phyloP scores from a whole-genome alignment of 2,888 invertebrate genomes.

The Polydrusus cervinus region DNA sequence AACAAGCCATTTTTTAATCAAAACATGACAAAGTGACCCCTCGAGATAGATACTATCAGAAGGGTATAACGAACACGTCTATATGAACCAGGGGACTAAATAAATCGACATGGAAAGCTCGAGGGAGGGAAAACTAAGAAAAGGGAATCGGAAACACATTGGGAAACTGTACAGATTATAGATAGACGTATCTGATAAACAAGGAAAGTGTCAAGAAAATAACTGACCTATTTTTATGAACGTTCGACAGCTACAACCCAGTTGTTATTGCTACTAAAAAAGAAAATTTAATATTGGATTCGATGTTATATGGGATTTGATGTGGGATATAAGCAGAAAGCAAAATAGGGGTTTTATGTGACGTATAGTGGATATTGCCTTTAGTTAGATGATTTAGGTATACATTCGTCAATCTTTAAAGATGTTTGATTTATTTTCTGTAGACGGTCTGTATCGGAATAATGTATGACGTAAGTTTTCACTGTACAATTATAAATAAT shows the following conservation, averaged over 20 bases:
- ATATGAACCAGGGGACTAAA: constrained; percentile 35
- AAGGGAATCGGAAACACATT: constrained; percentile 36
- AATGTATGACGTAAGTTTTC: too few species aligned
- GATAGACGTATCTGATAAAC: constrained; percentile 44
- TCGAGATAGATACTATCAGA: constrained; percentile 29
- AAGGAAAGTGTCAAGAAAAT: constrained; percentile 48
- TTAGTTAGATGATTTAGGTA: constrained; percentile 26
- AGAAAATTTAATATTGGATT: constrained; percentile 49
- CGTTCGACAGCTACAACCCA: constrained; percentile 44
- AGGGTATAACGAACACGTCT: constrained; percentile 35
- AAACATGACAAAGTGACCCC: constrained; percentile 20
- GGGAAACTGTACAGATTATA: constrained; percentile 33
- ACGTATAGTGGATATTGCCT: constrained; percentile 23
- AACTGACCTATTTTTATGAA: constrained; percentile 52
- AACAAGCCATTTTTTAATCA: background rate
- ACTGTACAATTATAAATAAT: too few species aligned
- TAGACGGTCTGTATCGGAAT: too few species aligned
- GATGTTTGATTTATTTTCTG: background rate
- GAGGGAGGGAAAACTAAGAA: constrained; percentile 27
- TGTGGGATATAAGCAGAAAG: constrained; percentile 21
- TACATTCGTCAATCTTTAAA: constrained; percentile 17
- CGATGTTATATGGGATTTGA: constrained; percentile 38
- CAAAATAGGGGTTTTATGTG: constrained; percentile 41
- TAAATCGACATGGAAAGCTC: constrained; percentile 27
- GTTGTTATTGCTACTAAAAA: constrained; percentile 45